Evolutionary conservation across 2,797 vertebrate species (phyloP), one percentile per base, ranked within the genome.

Genomic region (Microcaecilia unicolor): DNA sequence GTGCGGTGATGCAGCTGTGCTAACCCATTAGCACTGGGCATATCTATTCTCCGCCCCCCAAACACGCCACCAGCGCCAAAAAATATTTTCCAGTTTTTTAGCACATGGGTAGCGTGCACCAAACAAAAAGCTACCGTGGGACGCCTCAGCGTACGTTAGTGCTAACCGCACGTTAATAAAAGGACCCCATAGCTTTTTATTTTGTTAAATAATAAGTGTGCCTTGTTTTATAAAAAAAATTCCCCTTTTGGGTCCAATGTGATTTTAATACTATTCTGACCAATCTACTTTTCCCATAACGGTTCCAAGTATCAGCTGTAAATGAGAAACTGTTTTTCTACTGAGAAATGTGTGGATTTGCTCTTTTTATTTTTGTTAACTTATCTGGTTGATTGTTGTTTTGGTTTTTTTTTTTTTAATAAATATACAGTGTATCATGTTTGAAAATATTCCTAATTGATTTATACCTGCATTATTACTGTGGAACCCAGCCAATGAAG

Each of bases 351-450:
- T 74, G 78, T 97, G 92, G 70, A 76, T 87, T 87, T 92, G 84
- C 73, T 67, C 84, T 83, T 80, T 78, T 60, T 86, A 83, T 84
- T 89, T 88, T 85, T 79, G 76, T 84, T 97, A 95, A 97, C 72
- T 98, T 98, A 96, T 98, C 98, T 74, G 85, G 77, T 80, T 82
- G 76, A n/a, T n/a, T n/a, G n/a, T n/a, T n/a, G n/a, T n/a, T n/a
- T n/a, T n/a, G n/a, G n/a, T n/a, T n/a, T n/a, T 69, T 56, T 30
- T 58, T 88, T 92, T 90, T 89, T 87, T 69, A 81, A 89, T 82
- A 88, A 85, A 84, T 65, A 93, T 93, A 81, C 81, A 85, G 48
- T 60, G 37, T 51, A 64, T 86, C 75, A 85, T 85, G 87, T 88
- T 87, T 87, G 79, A 86, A 82, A 40, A 40, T 8, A 26, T 11